Percentiles rank a stretch among this genome's conserved stretches.
These are phyloP conservation scores for Cephus cinctus DNA, from an alignment of 1,140 invertebrate genomes.

Conservation along the genomic window DNA sequence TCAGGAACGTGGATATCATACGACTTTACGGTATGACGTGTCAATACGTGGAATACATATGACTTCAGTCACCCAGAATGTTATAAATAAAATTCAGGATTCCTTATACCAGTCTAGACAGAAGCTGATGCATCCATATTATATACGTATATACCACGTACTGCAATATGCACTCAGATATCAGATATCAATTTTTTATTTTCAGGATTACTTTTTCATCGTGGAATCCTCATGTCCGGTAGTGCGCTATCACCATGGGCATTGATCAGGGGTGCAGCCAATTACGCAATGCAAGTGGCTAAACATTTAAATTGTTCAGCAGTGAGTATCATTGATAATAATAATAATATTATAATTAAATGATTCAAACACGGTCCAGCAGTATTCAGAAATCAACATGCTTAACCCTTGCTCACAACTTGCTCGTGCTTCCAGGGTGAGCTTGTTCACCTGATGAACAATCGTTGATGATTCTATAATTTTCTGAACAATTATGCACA, in stretches of 20 bases:
- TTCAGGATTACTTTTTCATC: conserved; percentile 86
- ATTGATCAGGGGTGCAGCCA: conserved; percentile 80
- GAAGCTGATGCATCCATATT: neutral
- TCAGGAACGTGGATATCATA: too few species aligned
- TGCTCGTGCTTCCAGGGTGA: too few species aligned
- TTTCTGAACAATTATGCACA: too few species aligned
- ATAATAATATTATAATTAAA: too few species aligned
- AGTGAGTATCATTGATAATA: too few species aligned
- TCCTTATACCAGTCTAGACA: neutral
- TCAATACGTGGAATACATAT: neutral
- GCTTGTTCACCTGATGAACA: too few species aligned
- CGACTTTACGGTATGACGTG: too few species aligned
- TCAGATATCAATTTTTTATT: conserved; percentile 24
- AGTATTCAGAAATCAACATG: too few species aligned
- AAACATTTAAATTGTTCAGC: conserved; percentile 84
- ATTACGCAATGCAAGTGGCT: conserved; percentile 84
- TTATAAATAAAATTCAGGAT: neutral
- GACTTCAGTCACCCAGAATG: neutral
- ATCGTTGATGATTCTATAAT: too few species aligned
- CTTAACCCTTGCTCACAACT: too few species aligned
- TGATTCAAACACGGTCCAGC: too few species aligned
- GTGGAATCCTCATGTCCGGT: conserved; percentile 92
- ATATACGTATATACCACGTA: too few species aligned
- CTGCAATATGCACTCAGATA: neutral
- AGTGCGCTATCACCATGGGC: conserved; percentile 93